Base-by-base conservation (phyloP, 2,888 invertebrate genomes). In the Sinhomidia bicolor region DNA sequence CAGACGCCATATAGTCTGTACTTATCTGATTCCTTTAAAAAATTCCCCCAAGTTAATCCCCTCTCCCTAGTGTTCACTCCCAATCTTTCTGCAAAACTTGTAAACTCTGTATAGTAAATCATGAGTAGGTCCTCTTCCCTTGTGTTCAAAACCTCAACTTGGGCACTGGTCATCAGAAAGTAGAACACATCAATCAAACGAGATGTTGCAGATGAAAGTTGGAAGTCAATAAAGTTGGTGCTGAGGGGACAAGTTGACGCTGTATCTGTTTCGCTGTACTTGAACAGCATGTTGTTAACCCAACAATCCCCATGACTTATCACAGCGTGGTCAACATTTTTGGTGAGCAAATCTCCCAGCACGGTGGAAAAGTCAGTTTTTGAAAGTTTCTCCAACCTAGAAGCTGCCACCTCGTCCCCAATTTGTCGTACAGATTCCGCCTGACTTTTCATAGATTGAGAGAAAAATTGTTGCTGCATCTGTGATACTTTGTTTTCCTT, bases 201-300 rank as follows among this genome's bases (percentile, higher is more conserved):
- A 51, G 90, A 90, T 5, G 82, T 57, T 17, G 90, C 90, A 5
- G 82, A 62, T 14, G 29, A 60, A 0, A 90, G 51, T 79, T 91
- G 92, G 17, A 91, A 89, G 81, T 92, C 92, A 9, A 92, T 81
- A 5, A 92, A 84, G 12, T 87, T 82, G 29, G 88, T 85, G 57
- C 86, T 80, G 0, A 71, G 79, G 0, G 91, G 80, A 4, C 87
- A 85, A 17, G 57, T 78, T 2, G 1, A 17, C 6, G 41, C 41
- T 6, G 17, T 54, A 20, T 89, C 82, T 1, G 62, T 74, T 4
- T 68, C 78, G 60, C 90, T 90, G 44, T 91, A 91, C 6, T 79
- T 57, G 78, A 92, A 92, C 10, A 92, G 71, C 82, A 91, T 89
- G 60, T 92, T 92, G 68, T 92, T 92, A 1, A 91, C 91, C 92